A percentile compares a stretch with the other conserved stretches of the same genome.
phyloP scores from a whole-genome alignment of 2,888 invertebrate species.

The Ectemnius continuus region DNA sequence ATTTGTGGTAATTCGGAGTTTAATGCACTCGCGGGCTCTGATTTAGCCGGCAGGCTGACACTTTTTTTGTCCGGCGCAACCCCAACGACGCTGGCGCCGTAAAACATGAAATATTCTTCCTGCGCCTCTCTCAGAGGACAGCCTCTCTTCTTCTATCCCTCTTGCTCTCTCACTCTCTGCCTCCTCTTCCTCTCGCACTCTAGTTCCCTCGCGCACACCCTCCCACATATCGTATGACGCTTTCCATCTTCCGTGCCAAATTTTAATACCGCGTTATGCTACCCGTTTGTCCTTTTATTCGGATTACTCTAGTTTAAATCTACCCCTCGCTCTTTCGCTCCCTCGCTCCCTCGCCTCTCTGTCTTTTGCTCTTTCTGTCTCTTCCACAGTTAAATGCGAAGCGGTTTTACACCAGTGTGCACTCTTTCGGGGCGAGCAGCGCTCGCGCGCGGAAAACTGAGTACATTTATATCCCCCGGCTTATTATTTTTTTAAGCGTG shows the following conservation, averaged over 20 bases:
- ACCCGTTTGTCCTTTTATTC: neutral
- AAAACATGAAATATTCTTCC: slow-evolving; percentile 75
- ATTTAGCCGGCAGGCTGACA: slow-evolving; percentile 69
- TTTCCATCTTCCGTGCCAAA: slow-evolving; percentile 40
- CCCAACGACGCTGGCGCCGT: slow-evolving; percentile 64
- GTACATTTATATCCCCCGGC: slow-evolving; percentile 2
- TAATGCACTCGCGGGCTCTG: slow-evolving; percentile 74
- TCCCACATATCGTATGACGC: slow-evolving; percentile 20
- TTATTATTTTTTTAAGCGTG: neutral
- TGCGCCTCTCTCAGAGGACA: slow-evolving; percentile 52
- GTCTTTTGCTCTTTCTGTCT: neutral
- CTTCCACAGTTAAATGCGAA: neutral
- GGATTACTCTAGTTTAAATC: slow-evolving; percentile 20
- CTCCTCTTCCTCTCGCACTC: neutral
- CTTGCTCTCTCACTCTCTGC: neutral
- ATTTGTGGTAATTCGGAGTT: slow-evolving; percentile 78
- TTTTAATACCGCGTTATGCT: slow-evolving; percentile 36
- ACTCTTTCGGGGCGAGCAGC: neutral
- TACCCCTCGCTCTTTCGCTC: neutral
- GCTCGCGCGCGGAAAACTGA: neutral
- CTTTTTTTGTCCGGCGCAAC: slow-evolving; percentile 61
- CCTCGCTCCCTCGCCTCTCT: neutral
- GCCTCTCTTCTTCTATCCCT: slow-evolving; percentile 7
- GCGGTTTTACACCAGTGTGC: neutral
- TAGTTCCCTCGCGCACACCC: neutral